Base-by-base conservation (phyloP, 2,113 vertebrate genomes). In the Oreochromis niloticus region DNA sequence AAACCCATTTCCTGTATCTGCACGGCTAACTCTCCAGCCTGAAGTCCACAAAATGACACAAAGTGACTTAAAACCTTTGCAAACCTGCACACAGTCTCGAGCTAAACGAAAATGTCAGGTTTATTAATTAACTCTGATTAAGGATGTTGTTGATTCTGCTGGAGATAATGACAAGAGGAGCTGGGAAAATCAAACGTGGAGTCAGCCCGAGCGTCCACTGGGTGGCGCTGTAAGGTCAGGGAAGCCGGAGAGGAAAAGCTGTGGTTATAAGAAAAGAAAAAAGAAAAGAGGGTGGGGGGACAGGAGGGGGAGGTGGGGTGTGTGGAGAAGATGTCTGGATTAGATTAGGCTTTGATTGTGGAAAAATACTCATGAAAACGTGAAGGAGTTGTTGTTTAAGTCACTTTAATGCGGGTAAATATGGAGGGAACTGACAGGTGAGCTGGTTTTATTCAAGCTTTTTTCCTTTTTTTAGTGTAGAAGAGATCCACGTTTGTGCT, bases 171-270 rank as follows among this genome's bases (percentile, higher is more conserved):
- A 17, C 32, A 68, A 39, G 9, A 9, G 4, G 71, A 32, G 43
- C 43, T 19, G 43, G 24, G 7, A 75, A 75, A 75, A 75, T 48
- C 71, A 4, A 12, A 3, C 1, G 41, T 12, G 54, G 68, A 16
- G 9, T 3, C 27, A 2, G 43, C 55, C 5, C 1, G 2, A 8
- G 7, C 24, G 27, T 46, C 92, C 96, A 93, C 95, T 75, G 94
- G 95, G 94, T 94, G 96, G 95, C 95, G 96, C 96, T 96, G 93
- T 87, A 93, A 87, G 91, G 88, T 90, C 92, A 89, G 85, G 56
- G 34, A 96, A 92, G 61, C 89, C 36, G 54, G 13, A 82, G 19
- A 80, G 34, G 48, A 63, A 8, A 32, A 34, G 9, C 71, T 32
- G 43, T 19, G 14, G 39, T 24, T 24, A 78, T 66, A 66, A 46